Evolutionary conservation across 2,888 invertebrate species (phyloP), one percentile per base, ranked within the genome.

Genomic region (Cosmopolites sordidus): DNA sequence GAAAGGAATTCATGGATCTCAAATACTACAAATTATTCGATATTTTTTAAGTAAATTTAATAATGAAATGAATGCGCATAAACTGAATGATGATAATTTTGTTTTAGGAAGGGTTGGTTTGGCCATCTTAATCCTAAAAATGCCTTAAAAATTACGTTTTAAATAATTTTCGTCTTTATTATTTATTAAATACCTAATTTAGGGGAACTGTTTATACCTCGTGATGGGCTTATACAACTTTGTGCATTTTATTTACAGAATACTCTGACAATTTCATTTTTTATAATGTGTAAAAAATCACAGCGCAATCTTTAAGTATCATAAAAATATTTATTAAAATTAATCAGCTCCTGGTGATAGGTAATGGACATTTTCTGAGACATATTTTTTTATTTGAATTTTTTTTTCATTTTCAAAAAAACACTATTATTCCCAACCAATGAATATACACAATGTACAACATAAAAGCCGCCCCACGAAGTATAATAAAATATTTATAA

Each of bases 111-210:
- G 9, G 27, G 27, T 27, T 5, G 33, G 12, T n/a, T 4, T 2
- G 3, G 33, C 11, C 33, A 33, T 33, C 8, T 9, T 11, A 33
- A 12, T 33, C 12, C 33, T 33, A 33, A 33, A 33, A 22, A 33
- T 33, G 33, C 33, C 33, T 33, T 39, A 51, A 55, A 51, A 51
- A 47, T 55, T 55, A 55, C 55, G 55, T 55, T 55, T 51, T 55
- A 55, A 51, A 42, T 43, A 55, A 43, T 55, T 55, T 55, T 55
- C 55, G 11, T 11, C 14, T 54, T 16, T 16, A 17, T 40, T 29
- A 45, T 22, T 22, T 22, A 22, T 22, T 22, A 22, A 22, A 22
- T 8, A 22, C 8, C 8, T 22, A 22, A 8, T 22, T 22, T 22
- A 22, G 22, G 8, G 4, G 4, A 22, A 22, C 8, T 22, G 22